Base-by-base conservation (phyloP, 2,888 invertebrate genomes). In the Deilephila elpenor region DNA sequence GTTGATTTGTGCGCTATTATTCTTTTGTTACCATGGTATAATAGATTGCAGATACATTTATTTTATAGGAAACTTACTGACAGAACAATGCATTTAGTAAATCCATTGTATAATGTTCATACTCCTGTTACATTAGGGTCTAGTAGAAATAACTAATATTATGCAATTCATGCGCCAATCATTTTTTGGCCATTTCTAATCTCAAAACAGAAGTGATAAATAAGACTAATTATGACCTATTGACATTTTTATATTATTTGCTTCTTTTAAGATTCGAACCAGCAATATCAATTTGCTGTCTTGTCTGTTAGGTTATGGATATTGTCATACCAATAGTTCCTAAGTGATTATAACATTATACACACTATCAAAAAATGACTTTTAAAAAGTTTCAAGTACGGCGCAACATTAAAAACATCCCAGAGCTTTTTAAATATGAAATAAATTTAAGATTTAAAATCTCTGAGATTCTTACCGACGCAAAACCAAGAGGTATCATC, bases 81-180 rank as follows among this genome's bases (percentile, higher is more conserved):
- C 80, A 75, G 79, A 84, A 88, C 88, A 88, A 88, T 87, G 80
- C 84, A 77, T 79, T 77, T 79, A 78, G 82, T 81, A 81, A 83
- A 82, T 78, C 83, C 78, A 86, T 87, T 86, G 83, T 85, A 83
- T 78, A 74, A 79, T 77, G 77, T 75, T 76, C n/a, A 44, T 79
- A 71, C 71, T 72, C 72, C 62, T 72, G 71, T 51, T 67, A 44
- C 25, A 67, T 44, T 14, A 17, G 4, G 6, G 3, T 29, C 25
- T 17, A 25, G 29, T 4, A 3, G 60, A 60, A 29, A 29, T 60
- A 60, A 4, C 5, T 4, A 14, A 60, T 29, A 17, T 5, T 29
- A 60, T 5, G 11, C 25, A 29, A 60, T 29, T 32, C 20, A 19
- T 25, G 19, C 2, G 19, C 11, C 6, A 19, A 61, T 34, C 4